These are phyloP conservation scores for Arge pagana DNA, from an alignment of 2,888 invertebrate species.

Conservation along the genomic window DNA sequence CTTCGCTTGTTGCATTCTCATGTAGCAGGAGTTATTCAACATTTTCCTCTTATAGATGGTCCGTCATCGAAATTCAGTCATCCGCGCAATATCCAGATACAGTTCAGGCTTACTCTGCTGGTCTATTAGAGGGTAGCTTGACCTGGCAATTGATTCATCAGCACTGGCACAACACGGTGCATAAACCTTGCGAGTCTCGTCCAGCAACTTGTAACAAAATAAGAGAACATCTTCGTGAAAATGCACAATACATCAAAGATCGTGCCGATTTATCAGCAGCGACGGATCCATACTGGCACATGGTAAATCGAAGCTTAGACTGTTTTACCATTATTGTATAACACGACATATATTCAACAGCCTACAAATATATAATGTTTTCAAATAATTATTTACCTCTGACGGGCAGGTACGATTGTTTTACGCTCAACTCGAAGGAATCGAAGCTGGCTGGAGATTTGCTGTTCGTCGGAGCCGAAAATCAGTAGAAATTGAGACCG, in stretches of 20 bases:
- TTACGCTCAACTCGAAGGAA: conserved; percentile 77
- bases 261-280: conserved; percentile 60
- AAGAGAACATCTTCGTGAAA: conserved; percentile 67
- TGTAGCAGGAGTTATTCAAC: too few species aligned
- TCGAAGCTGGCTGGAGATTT: conserved; percentile 75
- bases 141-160: conserved; percentile 81
- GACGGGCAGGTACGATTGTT: conserved; percentile 71
- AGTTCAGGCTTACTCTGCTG: conserved; percentile 85
- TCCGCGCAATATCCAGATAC: conserved; percentile 73
- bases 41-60: conserved; percentile 69
- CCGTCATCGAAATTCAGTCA: conserved; percentile 79
- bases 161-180: conserved; percentile 76
- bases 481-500: conserved; percentile 65
- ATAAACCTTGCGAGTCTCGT: conserved; percentile 49
- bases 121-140: conserved; percentile 80
- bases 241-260: conserved; percentile 66
- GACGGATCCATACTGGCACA: conserved; percentile 81
- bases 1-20: too few species aligned
- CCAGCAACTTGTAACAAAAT: conserved; percentile 66
- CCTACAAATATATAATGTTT: too few species aligned
- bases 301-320: conserved; percentile 63
- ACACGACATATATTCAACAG: too few species aligned
- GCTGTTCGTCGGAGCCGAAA: conserved; percentile 69
- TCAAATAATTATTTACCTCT: too few species aligned
- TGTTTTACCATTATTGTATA: conserved; percentile 4